These are phyloP conservation scores for Diaprepes abbreviatus DNA, from an alignment of 2,888 invertebrate genomes.

Conservation along the genomic window DNA sequence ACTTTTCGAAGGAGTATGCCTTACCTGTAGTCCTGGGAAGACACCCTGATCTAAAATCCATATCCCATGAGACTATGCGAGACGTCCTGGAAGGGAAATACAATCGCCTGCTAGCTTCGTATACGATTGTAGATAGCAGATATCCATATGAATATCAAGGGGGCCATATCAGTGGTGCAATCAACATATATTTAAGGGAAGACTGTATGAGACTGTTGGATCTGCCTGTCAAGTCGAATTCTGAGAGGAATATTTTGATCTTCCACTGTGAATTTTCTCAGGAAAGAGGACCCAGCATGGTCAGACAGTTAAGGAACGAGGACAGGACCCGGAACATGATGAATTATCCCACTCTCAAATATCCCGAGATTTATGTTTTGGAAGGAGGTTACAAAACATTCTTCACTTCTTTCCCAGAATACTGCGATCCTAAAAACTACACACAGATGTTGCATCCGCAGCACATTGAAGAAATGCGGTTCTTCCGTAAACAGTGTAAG, in stretches of 20 bases:
- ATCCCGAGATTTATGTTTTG: slow-evolving; percentile 93
- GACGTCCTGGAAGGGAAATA: slow-evolving; percentile 80
- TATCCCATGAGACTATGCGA: slow-evolving; percentile 80
- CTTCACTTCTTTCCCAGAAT: slow-evolving; percentile 75
- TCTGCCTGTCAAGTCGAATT: slow-evolving; percentile 55
- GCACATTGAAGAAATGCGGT: slow-evolving; percentile 77
- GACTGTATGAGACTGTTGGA: slow-evolving; percentile 76
- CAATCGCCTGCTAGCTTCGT: slow-evolving; percentile 74
- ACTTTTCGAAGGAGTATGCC: slow-evolving; percentile 81
- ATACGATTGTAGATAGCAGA: slow-evolving; percentile 85
- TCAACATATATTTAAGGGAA: slow-evolving; percentile 85
- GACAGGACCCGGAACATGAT: slow-evolving; percentile 88
- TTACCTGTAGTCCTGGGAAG: slow-evolving; percentile 79
- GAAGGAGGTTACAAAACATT: slow-evolving; percentile 92
- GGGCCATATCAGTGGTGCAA: slow-evolving; percentile 88
- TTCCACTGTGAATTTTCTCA: slow-evolving; percentile 99
- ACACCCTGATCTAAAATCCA: slow-evolving; percentile 84
- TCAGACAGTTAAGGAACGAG: slow-evolving; percentile 67
- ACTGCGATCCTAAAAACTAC: slow-evolving; percentile 82
- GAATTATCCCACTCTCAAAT: slow-evolving; percentile 86
- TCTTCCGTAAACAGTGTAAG: slow-evolving; percentile 82
- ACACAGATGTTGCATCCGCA: slow-evolving; percentile 88
- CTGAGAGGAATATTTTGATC: slow-evolving; percentile 81
- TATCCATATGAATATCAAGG: slow-evolving; percentile 95
- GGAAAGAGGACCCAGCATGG: slow-evolving; percentile 93